Evolutionary conservation across 2,113 vertebrate genomes (phyloP).

Genomic region (Odocoileus virginianus): DNA sequence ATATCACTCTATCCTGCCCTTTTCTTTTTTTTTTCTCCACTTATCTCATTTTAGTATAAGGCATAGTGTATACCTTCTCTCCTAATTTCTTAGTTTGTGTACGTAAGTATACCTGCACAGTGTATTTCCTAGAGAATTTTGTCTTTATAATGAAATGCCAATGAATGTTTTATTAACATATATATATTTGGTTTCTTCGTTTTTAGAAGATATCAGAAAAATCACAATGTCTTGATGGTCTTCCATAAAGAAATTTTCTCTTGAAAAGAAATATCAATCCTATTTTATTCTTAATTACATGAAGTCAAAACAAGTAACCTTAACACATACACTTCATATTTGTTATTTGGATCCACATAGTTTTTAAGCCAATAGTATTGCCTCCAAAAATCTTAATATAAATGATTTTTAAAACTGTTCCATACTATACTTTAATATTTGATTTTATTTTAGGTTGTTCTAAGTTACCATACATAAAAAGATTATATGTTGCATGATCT

Average conservation of each 20-base stretch:
- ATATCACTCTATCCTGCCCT: accelerated
- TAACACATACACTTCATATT: neutral
- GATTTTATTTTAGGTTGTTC: neutral
- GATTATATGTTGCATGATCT: neutral
- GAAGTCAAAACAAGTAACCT: neutral
- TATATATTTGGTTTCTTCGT: neutral
- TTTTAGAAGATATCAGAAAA: neutral
- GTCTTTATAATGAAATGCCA: neutral
- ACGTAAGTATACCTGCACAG: neutral
- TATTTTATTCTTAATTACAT: neutral
- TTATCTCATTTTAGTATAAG: neutral
- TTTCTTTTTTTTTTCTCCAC: no score
- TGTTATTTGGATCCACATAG: neutral
- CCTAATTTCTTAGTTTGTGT: neutral
- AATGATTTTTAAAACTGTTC: neutral
- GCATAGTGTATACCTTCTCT: neutral
- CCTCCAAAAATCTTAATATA: neutral
- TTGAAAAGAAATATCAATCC: neutral
- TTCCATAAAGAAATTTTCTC: neutral
- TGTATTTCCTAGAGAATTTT: neutral
- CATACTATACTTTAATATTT: neutral
- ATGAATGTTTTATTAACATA: neutral
- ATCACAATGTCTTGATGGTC: neutral
- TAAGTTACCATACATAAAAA: neutral
- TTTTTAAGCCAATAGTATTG: neutral